Conservation (phyloP, 2,888 invertebrate species). For the Pristionchus mayeri region DNA sequence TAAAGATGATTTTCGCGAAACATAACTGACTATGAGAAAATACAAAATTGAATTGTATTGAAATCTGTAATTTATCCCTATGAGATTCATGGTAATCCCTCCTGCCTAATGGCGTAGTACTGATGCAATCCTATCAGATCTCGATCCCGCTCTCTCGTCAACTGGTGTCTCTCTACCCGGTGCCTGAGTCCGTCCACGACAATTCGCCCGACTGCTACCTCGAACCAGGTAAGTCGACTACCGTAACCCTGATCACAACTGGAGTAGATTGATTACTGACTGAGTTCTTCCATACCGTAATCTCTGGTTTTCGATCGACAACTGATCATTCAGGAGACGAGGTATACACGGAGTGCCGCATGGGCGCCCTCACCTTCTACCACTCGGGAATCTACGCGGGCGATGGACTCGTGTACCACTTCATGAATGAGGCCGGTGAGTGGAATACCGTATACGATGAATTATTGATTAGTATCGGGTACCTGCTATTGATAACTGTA, state of each 20-base stretch:
- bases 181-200: constrained; percentile 26
- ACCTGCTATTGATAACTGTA: background rate
- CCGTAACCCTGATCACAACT: background rate
- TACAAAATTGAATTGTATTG: background rate
- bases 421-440: constrained; percentile 62
- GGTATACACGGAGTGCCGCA: constrained; percentile 61
- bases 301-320: background rate
- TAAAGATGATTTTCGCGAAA: too few relatives aligned
- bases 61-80: background rate
- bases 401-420: constrained; percentile 65
- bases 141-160: constrained; percentile 37
- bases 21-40: too few relatives aligned
- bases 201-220: constrained; percentile 36
- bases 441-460: background rate
- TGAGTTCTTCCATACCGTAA: background rate
- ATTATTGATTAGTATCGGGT: too few relatives aligned
- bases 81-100: background rate
- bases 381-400: constrained; percentile 69
- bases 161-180: background rate
- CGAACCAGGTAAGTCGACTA: background rate
- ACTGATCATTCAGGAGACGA: constrained; percentile 56
- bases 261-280: background rate
- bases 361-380: constrained; percentile 62
- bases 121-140: constrained; percentile 8
- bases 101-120: background rate